A percentile compares a stretch with the other conserved stretches of the same genome.
Conservation (phyloP, 2,113 vertebrate genomes). For the Rutilus rutilus region DNA sequence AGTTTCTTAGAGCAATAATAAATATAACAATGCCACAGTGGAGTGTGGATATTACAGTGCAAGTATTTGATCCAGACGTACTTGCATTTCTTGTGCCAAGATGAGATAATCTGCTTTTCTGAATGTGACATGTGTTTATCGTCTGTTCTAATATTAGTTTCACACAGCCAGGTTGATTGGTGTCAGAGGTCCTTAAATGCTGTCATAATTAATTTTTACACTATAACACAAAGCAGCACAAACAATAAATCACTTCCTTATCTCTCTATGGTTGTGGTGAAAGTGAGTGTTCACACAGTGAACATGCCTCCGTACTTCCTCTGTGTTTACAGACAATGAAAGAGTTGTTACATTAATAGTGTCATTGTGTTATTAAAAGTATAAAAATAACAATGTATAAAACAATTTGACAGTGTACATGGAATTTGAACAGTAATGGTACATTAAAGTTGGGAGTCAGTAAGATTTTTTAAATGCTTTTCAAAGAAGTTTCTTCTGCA, state of each 20-base stretch:
- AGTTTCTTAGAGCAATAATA: constrained; percentile 2
- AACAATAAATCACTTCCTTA: neutral
- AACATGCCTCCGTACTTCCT: neutral
- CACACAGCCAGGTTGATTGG: constrained; percentile 3
- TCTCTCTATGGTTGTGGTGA: neutral
- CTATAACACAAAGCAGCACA: constrained; percentile 4
- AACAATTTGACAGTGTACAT: no score
- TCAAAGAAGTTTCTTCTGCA: no score
- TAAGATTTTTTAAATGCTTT: no score
- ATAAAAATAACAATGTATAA: no score
- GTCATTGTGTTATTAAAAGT: no score
- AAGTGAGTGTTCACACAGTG: neutral
- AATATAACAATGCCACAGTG: neutral
- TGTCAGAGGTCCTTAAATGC: constrained; percentile 15
- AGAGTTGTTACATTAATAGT: neutral
- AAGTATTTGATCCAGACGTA: constrained; percentile 17
- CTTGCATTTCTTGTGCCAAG: constrained; percentile 11
- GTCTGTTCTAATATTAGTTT: constrained; percentile 40
- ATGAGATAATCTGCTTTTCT: constrained; percentile 1
- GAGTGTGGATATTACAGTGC: constrained; percentile 1
- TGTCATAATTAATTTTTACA: constrained; percentile 24
- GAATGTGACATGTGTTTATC: constrained; percentile 20
- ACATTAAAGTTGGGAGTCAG: no score
- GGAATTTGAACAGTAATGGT: no score
- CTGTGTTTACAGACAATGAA: neutral